phyloP scores from a whole-genome alignment of 2,888 invertebrate species.

The Drosophila pegasa region DNA sequence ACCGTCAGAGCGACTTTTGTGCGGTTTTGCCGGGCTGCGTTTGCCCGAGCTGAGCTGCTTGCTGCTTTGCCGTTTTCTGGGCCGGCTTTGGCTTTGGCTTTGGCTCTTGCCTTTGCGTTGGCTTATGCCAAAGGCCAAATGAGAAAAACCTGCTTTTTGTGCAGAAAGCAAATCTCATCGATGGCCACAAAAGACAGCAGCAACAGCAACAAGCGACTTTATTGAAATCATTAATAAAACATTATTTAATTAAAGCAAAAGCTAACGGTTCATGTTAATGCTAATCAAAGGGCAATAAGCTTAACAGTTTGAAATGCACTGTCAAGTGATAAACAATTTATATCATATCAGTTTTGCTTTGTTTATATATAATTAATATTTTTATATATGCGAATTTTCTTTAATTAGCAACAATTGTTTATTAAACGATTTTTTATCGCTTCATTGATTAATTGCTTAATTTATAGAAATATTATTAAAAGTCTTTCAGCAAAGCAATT shows the following conservation, averaged over 20 bases:
- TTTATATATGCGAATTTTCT: neutral
- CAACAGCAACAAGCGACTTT: slow-evolving; percentile 3
- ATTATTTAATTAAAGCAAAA: slow-evolving; percentile 53
- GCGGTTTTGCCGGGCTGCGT: slow-evolving; percentile 51
- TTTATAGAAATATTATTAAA: neutral
- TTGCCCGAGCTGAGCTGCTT: slow-evolving; percentile 37
- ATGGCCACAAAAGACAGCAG: slow-evolving; percentile 40
- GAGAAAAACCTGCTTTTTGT: slow-evolving; percentile 61
- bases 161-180: slow-evolving; percentile 43
- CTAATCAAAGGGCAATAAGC: slow-evolving; percentile 8
- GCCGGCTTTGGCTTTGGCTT: slow-evolving; percentile 50
- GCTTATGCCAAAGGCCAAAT: slow-evolving; percentile 78
- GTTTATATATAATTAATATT: slow-evolving; percentile 3
- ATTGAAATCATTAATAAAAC: slow-evolving; percentile 30
- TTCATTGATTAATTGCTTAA: neutral
- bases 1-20: slow-evolving; percentile 60
- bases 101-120: slow-evolving; percentile 68
- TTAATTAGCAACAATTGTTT: slow-evolving; percentile 14
- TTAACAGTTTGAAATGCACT: slow-evolving; percentile 28
- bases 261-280: slow-evolving; percentile 22
- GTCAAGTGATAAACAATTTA: slow-evolving; percentile 14
- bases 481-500: neutral
- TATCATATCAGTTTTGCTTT: slow-evolving; percentile 13
- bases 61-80: slow-evolving; percentile 49
- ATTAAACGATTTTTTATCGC: slow-evolving; percentile 1